Base-by-base conservation (phyloP, 2,888 invertebrate genomes). In the Pardosa pseudoannulata region DNA sequence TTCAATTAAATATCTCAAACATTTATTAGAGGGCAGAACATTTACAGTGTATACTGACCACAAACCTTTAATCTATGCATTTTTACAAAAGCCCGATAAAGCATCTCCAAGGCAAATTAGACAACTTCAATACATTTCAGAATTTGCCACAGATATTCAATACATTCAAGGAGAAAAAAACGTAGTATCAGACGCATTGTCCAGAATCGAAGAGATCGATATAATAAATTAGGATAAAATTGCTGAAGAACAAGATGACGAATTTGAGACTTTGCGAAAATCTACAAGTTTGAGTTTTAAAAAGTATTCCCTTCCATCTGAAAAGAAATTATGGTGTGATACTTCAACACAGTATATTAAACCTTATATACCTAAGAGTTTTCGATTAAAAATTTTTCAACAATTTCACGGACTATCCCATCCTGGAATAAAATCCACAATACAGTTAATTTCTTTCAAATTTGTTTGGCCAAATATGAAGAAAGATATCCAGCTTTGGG, bases 81-180 rank as follows among this genome's bases (percentile, higher is more conserved):
- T 70, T 56, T 7, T 27, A 23, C 70, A 79, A 27, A 62, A 79
- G 23, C 50, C 31, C 23, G 72, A 79, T n/a, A 79, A 79, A 62
- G 62, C 62, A 13, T 90, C 91, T 0, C 91, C 91, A 0, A 80
- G 91, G 1, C 91, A 92, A 83, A 88, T 89, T 19, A 86, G 91
- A 7, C 90, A 92, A 16, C 87, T 92, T 0, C 70, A 79, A 1
- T 87, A 79, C 46, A 89, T 91, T 28, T 79, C 90, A 0, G 90
- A 91, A 81, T 92, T 92, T 87, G 90, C 91, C 0, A 91, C 90
- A 0, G 90, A 91, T 73, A 91, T 91, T 6, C 81, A 88, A 2
- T 90, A 91, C 87, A 89, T 92, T 2, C 64, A 5, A n/a, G 87
- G 87, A 0, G 46, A 46, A 68, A 64, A 78, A 19, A 88, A 88